These are phyloP conservation scores for Zaprionus africanus DNA, from an alignment of 1,140 invertebrate genomes.

Conservation along the genomic window DNA sequence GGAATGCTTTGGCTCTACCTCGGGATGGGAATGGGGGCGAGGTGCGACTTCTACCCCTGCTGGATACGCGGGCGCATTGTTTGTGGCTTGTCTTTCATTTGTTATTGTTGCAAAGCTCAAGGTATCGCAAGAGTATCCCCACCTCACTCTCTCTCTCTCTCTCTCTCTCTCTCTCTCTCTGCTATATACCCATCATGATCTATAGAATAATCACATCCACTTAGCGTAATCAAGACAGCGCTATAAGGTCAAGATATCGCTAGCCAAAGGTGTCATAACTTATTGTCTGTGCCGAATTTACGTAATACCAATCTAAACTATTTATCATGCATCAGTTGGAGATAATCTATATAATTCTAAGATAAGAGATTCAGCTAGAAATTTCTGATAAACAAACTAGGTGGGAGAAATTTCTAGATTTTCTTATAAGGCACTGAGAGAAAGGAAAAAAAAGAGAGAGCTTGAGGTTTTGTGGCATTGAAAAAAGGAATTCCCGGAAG, in stretches of 20 bases:
- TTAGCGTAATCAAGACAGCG: conserved; percentile 9
- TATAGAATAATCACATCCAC: conserved; percentile 39
- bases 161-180: background rate
- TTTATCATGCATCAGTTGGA: background rate
- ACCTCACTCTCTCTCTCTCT: no score
- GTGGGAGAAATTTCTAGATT: conserved; percentile 10
- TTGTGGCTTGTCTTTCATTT: conserved; percentile 60
- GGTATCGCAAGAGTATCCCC: conserved; percentile 53
- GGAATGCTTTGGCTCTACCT: conserved; percentile 56
- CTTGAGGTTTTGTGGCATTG: background rate
- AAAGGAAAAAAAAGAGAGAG: no score
- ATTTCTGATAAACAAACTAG: background rate
- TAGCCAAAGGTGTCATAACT: conserved; percentile 64
- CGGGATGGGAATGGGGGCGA: background rate
- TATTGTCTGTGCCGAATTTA: conserved; percentile 23
- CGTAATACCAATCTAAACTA: conserved; percentile 11
- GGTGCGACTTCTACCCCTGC: conserved; percentile 7
- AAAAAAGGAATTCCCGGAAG: background rate
- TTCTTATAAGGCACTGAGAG: background rate
- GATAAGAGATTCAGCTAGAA: background rate
- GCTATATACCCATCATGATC: background rate
- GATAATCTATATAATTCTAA: background rate
- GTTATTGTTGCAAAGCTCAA: conserved; percentile 53
- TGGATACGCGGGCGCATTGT: conserved; percentile 62
- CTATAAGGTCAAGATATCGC: conserved; percentile 67